Conservation (phyloP, 2,113 vertebrate genomes). For the Trochalopteron elliotii region DNA sequence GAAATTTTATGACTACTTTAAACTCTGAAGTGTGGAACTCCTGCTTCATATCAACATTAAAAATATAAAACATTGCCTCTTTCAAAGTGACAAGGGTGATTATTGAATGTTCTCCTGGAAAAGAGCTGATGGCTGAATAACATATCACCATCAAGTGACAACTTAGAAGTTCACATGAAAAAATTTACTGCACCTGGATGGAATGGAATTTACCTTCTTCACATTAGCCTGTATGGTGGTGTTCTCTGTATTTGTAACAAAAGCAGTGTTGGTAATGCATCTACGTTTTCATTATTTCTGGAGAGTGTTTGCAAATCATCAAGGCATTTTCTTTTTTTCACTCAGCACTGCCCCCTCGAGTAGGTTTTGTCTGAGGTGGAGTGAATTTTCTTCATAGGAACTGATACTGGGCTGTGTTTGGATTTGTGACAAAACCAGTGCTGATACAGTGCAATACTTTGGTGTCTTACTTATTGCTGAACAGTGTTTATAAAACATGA, state of each 20-base stretch:
- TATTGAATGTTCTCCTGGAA: neutral
- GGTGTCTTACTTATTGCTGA: neutral
- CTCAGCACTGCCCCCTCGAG: rapidly evolving
- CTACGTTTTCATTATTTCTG: neutral
- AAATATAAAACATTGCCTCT: neutral
- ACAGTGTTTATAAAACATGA: neutral
- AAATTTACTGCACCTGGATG: neutral
- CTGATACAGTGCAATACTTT: neutral
- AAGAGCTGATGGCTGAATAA: neutral
- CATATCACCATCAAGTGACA: neutral
- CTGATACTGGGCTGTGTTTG: neutral
- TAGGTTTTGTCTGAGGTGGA: neutral
- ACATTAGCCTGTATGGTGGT: neutral
- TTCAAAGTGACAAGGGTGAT: neutral
- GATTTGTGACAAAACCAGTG: neutral
- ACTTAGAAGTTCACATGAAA: neutral
- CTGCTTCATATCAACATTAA: neutral
- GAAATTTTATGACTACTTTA: neutral
- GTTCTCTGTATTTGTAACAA: neutral
- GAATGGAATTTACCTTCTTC: neutral
- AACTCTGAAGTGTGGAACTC: neutral
- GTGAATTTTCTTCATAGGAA: neutral
- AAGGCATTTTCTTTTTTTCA: neutral
- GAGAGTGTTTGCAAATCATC: neutral
- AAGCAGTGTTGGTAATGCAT: neutral